phyloP scores from a whole-genome alignment of 2,113 vertebrate genomes.

The Tautogolabrus adspersus region DNA sequence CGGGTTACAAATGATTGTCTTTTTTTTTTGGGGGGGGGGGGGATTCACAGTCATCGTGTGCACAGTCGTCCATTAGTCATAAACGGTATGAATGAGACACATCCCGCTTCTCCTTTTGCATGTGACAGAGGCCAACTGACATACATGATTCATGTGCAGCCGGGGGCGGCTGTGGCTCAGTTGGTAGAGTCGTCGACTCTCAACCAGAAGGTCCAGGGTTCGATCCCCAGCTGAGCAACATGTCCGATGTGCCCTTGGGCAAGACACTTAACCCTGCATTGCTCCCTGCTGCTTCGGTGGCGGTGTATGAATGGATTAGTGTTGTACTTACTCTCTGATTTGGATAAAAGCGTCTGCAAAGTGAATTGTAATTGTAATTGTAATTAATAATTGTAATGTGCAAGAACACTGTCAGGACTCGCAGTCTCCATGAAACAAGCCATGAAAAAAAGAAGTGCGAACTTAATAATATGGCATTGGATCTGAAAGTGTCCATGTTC shows the following conservation, averaged over 20 bases:
- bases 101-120: conserved; percentile 25
- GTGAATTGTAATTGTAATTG: too few relatives aligned
- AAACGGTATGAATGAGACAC: conserved; percentile 43
- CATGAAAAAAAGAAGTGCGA: background rate
- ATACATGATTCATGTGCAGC: conserved; percentile 55
- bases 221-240: too few relatives aligned
- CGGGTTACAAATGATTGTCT: background rate
- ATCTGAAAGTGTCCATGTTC: conserved; percentile 40
- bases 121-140: conserved; percentile 55
- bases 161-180: too few relatives aligned
- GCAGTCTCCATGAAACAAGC: background rate
- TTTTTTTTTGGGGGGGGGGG: background rate
- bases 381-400: too few relatives aligned
- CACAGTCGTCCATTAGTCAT: conserved; percentile 33
- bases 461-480: conserved; percentile 16
- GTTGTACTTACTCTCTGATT: too few relatives aligned
- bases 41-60: conserved; percentile 7
- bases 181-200: too few relatives aligned
- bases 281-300: too few relatives aligned
- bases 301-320: too few relatives aligned
- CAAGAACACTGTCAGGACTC: background rate
- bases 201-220: too few relatives aligned
- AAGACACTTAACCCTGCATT: too few relatives aligned
- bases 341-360: too few relatives aligned
- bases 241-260: too few relatives aligned